Base-by-base conservation (phyloP, 1,140 invertebrate species). In the Hetaerina americana region DNA sequence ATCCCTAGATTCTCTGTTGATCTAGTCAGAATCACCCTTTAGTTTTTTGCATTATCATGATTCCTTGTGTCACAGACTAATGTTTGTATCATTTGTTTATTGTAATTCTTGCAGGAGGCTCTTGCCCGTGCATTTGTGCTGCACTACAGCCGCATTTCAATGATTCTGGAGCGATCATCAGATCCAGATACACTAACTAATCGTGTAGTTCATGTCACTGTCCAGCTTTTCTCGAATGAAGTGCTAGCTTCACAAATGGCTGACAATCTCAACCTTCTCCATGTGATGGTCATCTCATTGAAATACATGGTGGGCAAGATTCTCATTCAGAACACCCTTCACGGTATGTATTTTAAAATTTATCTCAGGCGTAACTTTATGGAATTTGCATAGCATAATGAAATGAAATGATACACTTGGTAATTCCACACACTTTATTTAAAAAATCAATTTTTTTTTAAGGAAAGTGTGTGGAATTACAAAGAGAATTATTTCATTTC, bases 201-300 rank as follows among this genome's bases (percentile, higher is more conserved):
- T 82, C 85, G 95, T 68, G 94, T 98, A 5, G 96, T 98, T 0
- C 96, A 98, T 80, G 96, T 98, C 79, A 96, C 93, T 78, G 96
- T 98, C 2, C 96, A 92, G 81, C 81, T 99, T 66, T 98, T 98
- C 81, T 95, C 92, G 74, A 97, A 98, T 79, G 94, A 98, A 82
- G 88, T 88, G 31, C 82, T 98, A 5, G 95, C 96, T 0, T 82
- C 92, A 24, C 86, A 90, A 77, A 97, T 98, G 90, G 92, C 94
- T 12, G 89, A 96, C 75, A 88, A 96, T 75, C 84, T 95, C 57
- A 91, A 94, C 77, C 83, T 98, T 27, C 84, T 98, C 24, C 93
- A 96, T 79, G 93, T 97, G 0, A 96, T 99, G 90, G 93, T 98
- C 68, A 89, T 95, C 26, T 94, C 93, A 76, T 85, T 99, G 10